These are phyloP conservation scores for Catharus fuscescens DNA, from an alignment of 2,113 vertebrate species.

Conservation along the genomic window DNA sequence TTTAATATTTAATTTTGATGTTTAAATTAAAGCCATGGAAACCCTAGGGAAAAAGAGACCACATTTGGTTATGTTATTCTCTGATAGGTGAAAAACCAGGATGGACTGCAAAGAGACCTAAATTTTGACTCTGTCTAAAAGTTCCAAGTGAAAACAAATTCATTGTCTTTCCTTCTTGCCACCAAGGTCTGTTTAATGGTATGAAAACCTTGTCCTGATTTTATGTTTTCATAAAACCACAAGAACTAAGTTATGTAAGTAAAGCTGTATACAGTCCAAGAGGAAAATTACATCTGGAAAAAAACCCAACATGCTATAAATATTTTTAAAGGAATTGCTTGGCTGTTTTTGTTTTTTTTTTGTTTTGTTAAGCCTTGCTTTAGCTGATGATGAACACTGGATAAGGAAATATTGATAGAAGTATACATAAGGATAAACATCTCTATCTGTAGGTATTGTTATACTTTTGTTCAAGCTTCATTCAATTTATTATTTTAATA, in stretches of 20 bases:
- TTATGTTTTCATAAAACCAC: not conserved
- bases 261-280: not conserved
- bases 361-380: not conserved
- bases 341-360: not conserved
- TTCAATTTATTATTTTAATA: not conserved
- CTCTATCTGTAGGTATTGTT: not conserved
- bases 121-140: not conserved
- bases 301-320: not conserved
- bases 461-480: not conserved
- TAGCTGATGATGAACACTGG: not conserved
- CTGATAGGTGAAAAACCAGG: not conserved
- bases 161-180: not conserved
- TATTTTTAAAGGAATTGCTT: not conserved
- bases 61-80: not conserved
- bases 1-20: not conserved
- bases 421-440: not conserved
- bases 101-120: not conserved
- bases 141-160: not conserved
- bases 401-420: not conserved
- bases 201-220: not conserved
- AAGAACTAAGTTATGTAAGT: not conserved
- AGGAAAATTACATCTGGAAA: not conserved
- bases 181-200: not conserved
- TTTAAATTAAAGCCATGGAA: not conserved
- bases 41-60: accelerated